Evolutionary conservation across 2,113 vertebrate species (phyloP), one percentile per base, ranked within the genome.

Genomic region (Fulica atra): DNA sequence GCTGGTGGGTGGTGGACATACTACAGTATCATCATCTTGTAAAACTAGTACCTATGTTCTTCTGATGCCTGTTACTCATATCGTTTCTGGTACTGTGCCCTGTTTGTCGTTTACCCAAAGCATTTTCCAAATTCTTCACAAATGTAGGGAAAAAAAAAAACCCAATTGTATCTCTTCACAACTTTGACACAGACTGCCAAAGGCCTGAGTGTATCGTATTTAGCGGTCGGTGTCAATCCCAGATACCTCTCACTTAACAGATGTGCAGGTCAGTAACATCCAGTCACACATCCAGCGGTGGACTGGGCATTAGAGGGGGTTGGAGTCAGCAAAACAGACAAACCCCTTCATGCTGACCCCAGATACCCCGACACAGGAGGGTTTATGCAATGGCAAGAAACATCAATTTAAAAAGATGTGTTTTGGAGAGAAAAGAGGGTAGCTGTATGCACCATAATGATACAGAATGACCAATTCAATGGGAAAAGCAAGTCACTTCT

Each of bases 221-320:
- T 38, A 10, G 21, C 25, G 19, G 46, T 19, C 35, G 29, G 48
- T 61, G 31, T 23, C 48, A 78, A 38, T 48, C 40, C 16, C 53
- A 85, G 38, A 31, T 56, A 53, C 4, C 31, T 64, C 35, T 85
- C 25, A 24, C 33, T 79, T 48, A 7, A 76, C 9, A 35, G 44
- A 61, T 26, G 12, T 13, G 33, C 10, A 35, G 29, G 33, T 28
- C 50, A 53, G 78, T 54, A 57, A 78, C 3, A 19, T 16, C 26
- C 48, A 28, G 33, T 53, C 48, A 38, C 33, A 33, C 0, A 0
- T 16, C 18, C 21, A n/a, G 20, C 7, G 23, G 59, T 56, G 51
- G 51, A 53, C 14, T 28, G 26, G 51, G 51, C 51, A 53, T 68
- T 61, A 46, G 33, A 3, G 19, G 6, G 20, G 24, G 9, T 4